Percentiles rank a stretch among this genome's conserved stretches.
Evolutionary conservation across 2,888 invertebrate species (phyloP).

Genomic region (Micropterix aruncella): DNA sequence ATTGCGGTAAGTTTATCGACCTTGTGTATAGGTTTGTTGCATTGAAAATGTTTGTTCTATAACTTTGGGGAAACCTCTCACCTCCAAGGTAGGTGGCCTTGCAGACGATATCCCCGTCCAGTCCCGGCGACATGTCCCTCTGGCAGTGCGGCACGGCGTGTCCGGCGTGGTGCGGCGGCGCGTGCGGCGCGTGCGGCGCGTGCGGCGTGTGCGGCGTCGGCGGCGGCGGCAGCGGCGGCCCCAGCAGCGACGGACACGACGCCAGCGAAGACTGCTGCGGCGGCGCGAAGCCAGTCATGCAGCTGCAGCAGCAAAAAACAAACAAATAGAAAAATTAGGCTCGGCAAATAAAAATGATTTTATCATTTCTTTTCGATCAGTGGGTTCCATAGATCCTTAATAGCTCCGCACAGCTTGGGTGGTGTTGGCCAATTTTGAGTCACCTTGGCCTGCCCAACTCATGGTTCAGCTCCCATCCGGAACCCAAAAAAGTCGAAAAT

Average conservation of each 20-base stretch:
- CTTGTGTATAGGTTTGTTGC: slow-evolving; percentile 31
- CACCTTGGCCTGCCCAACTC: too few relatives aligned
- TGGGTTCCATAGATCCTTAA: too few relatives aligned
- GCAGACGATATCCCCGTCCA: slow-evolving; percentile 30
- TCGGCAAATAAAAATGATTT: too few relatives aligned
- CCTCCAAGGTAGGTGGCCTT: slow-evolving; percentile 23
- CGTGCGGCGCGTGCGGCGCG: slow-evolving; percentile 19
- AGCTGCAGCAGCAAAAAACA: slow-evolving; percentile 4
- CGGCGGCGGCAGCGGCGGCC: slow-evolving; percentile 19
- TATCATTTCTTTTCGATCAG: too few relatives aligned
- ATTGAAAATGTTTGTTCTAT: slow-evolving; percentile 25
- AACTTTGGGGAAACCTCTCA: slow-evolving; percentile 18
- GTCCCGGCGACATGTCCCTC: slow-evolving; percentile 21
- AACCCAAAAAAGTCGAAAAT: too few relatives aligned
- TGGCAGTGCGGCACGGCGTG: slow-evolving; percentile 26
- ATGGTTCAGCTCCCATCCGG: too few relatives aligned
- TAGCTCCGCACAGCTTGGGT: too few relatives aligned
- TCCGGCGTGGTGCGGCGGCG: slow-evolving; percentile 18
- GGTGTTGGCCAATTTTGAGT: too few relatives aligned
- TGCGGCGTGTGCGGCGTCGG: slow-evolving; percentile 7
- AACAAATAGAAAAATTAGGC: too few relatives aligned
- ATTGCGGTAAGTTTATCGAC: too few relatives aligned
- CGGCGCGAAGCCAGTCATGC: neutral
- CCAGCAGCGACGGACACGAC: slow-evolving; percentile 1
- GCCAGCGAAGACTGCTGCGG: neutral